These are phyloP conservation scores for Pseudanteris insignis DNA, from an alignment of 2,888 invertebrate species.

Conservation along the genomic window DNA sequence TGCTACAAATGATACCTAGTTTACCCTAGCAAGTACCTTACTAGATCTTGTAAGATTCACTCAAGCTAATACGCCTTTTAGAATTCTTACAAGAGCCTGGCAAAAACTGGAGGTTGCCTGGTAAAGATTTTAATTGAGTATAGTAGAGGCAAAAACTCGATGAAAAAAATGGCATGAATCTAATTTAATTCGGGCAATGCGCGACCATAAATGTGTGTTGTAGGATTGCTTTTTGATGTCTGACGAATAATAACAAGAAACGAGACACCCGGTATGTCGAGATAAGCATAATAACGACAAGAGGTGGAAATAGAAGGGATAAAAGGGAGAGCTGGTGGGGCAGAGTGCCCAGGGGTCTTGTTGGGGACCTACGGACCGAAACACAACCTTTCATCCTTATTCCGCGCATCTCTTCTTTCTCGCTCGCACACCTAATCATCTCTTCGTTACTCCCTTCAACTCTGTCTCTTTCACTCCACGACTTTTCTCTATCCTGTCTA, in stretches of 20 bases:
- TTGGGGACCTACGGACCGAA: constrained; percentile 42
- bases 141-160: constrained; percentile 36
- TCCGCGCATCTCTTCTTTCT: too few species aligned
- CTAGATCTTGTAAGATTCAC: too few species aligned
- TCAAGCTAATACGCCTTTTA: too few species aligned
- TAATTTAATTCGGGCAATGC: neutral
- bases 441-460: too few species aligned
- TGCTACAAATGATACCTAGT: too few species aligned
- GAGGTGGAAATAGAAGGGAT: constrained; percentile 19
- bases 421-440: too few species aligned
- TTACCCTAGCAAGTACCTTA: too few species aligned
- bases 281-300: constrained; percentile 37
- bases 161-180: constrained; percentile 11
- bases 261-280: constrained; percentile 38
- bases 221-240: constrained; percentile 26
- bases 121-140: constrained; percentile 56
- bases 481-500: constrained; percentile 30
- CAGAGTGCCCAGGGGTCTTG: constrained; percentile 34
- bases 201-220: neutral
- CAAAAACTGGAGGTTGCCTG: too few species aligned
- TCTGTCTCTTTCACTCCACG: constrained; percentile 11
- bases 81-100: too few species aligned
- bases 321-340: constrained; percentile 19
- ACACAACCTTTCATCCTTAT: constrained; percentile 20
- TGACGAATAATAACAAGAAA: constrained; percentile 25